Base-by-base conservation (phyloP, 2,888 invertebrate genomes). In the Acleris laterana region DNA sequence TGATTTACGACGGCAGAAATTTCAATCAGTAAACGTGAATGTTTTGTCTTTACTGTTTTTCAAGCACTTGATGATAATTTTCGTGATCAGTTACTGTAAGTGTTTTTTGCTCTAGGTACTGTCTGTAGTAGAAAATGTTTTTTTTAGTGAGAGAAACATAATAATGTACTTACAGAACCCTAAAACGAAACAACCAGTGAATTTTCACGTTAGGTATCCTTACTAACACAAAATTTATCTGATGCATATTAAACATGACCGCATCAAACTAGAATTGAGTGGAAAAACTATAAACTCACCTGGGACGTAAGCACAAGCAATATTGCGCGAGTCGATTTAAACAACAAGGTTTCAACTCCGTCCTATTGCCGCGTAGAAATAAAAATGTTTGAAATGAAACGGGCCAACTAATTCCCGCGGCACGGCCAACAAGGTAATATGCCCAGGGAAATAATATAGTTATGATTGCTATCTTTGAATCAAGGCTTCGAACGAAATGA, bases 301-400 rank as follows among this genome's bases (percentile, higher is more conserved):
- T 73, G 89, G 89, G 88, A 87, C 72, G 48, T 67, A 63, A 74
- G 72, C 68, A 77, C 75, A 74, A 79, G 82, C 87, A 82, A 89
- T 86, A 88, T 86, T 81, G 85, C 81, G 73, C 69, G 73, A 87
- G 84, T 90, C 86, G 87, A 91, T 90, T 90, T 89, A 87, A 88
- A 87, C 84, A 84, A 74, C 79, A 79, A 80, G 73, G 73, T 77
- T 75, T 76, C 72, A 77, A 70, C 70, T 71, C 59, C 65, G 64
- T 71, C 69, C 74, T 64, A 77, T 74, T 68, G 76, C 75, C 71
- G 72, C 70, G 68, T 68, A 70, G 62, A 66, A 70, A 72, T 77
- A 74, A 74, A 67, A 68, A 60, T 60, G 61, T 69, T 66, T 63
- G 57, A 69, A 70, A 64, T 63, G 65, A 63, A 68, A 63, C 62